Percentiles rank a stretch among this genome's conserved stretches.
phyloP scores from a whole-genome alignment of 2,113 vertebrate species.

The Xyliphius kryptos region DNA sequence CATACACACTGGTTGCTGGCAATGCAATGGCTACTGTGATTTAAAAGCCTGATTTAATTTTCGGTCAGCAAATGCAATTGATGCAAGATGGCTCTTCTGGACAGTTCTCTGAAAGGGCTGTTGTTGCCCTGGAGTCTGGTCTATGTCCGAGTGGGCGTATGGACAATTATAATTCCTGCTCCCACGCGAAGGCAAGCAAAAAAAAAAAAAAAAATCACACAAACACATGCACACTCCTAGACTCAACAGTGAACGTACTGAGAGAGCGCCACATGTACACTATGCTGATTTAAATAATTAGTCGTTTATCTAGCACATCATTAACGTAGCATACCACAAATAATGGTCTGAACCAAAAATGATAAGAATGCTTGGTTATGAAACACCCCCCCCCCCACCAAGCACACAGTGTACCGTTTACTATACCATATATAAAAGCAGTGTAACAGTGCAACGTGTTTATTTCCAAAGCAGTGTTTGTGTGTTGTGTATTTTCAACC shows the following conservation, averaged over 20 bases:
- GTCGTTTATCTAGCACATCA: neutral
- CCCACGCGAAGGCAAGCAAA: slow-evolving; percentile 30
- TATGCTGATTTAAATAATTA: too few relatives aligned
- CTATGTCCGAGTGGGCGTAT: slow-evolving; percentile 40
- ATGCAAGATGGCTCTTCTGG: slow-evolving; percentile 45
- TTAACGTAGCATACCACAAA: neutral
- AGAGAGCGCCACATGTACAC: too few relatives aligned
- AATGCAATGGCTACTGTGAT: slow-evolving; percentile 36
- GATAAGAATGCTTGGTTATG: neutral
- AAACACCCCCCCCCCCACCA: slow-evolving; percentile 4
- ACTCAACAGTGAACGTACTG: too few relatives aligned
- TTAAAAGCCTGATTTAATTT: slow-evolving; percentile 45
- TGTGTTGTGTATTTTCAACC: slow-evolving; percentile 3
- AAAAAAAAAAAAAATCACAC: too few relatives aligned
- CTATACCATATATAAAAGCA: too few relatives aligned
- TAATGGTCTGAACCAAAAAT: slow-evolving; percentile 24
- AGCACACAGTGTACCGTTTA: neutral
- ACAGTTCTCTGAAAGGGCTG: slow-evolving; percentile 40
- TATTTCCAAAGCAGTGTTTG: slow-evolving; percentile 27
- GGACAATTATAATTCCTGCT: slow-evolving; percentile 40
- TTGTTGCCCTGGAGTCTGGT: slow-evolving; percentile 44
- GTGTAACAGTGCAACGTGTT: neutral
- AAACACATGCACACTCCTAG: slow-evolving; percentile 6
- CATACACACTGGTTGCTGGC: slow-evolving; percentile 36
- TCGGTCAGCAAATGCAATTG: slow-evolving; percentile 47